A percentile compares a stretch with the other conserved stretches of the same genome.
These are phyloP conservation scores for Hydractinia echinata DNA, from an alignment of 30 jellyfish, hydroid and myxozoan genomes.

Conservation along the genomic window DNA sequence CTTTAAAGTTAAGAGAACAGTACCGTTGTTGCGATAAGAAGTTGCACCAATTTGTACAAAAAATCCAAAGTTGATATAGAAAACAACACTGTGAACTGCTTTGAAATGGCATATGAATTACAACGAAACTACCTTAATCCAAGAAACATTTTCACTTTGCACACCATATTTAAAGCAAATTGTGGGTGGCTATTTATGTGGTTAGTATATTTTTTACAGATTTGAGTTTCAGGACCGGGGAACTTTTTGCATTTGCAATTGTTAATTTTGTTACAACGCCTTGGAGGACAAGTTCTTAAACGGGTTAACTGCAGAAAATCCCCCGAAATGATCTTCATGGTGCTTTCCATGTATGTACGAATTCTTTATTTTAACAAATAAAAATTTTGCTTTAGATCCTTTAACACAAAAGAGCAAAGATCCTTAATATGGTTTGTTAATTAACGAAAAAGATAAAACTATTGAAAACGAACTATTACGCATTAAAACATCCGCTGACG, in stretches of 20 bases:
- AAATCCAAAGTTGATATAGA: not conserved
- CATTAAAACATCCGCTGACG: too few species aligned
- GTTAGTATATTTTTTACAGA: not conserved
- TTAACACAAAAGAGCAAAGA: too few species aligned
- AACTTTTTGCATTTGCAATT: not conserved
- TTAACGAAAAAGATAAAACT: too few species aligned
- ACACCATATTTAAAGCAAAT: not conserved
- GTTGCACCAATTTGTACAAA: not conserved
- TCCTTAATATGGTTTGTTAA: too few species aligned
- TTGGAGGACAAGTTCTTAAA: not conserved
- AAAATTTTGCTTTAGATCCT: too few species aligned
- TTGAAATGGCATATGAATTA: constrained; percentile 23
- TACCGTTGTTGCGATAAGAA: too few species aligned
- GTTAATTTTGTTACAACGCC: not conserved
- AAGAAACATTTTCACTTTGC: constrained; percentile 31
- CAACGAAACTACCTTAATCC: not conserved
- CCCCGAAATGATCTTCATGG: not conserved
- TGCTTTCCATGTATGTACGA: too few species aligned
- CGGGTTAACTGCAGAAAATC: not conserved
- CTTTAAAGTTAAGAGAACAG: too few species aligned
- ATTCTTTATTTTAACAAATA: too few species aligned
- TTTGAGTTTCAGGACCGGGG: not conserved
- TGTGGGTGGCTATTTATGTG: not conserved
- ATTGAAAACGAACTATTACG: too few species aligned
- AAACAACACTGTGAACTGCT: not conserved